Evolutionary conservation across 2,888 invertebrate species (phyloP), one percentile per base, ranked within the genome.

Genomic region (Drosophila acutilabella): DNA sequence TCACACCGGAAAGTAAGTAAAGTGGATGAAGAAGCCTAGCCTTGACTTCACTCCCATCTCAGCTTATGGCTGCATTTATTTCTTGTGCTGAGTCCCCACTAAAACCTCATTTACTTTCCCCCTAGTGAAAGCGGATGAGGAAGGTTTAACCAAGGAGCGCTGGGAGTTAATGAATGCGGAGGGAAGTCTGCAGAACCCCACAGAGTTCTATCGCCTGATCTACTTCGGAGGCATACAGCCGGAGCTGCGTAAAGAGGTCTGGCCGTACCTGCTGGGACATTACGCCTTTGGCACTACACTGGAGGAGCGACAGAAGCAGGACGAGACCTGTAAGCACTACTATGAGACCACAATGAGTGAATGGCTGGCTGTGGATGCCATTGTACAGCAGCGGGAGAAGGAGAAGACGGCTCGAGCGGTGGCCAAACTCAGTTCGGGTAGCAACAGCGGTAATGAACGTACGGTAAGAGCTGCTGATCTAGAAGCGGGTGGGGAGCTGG

Each of bases 351-450:
- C 96, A 0, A 97, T 98, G 96, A 97, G 98, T 0, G 98, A 98
- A 91, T 98, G 98, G 98, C 92, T 98, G 67, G 97, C 98, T 0
- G 97, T 98, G 0, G 98, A 99, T 90, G 98, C 98, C 0, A 98
- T 98, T 71, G 97, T 98, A 0, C 93, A 95, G 52, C 96, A 97
- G 89, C 92, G 95, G 7, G 97, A 98, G 84, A 95, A 95, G 70
- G 97, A 97, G 90, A 95, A 95, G 45, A 96, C 97, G 68, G 97
- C 97, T 0, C 95, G 96, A 10, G 97, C 97, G 42, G 95, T 97
- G 54, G 97, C 97, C 6, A 95, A 97, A 88, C 93, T 97, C n/a
- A 96, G 96, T 58, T 95, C 95, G 16, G 96, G 96, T 88, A 95
- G 95, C 66, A 95, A 91, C 89, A 95, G 92, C 64, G 92, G 93